Conservation (phyloP, 2,888 invertebrate species). For the Phragmatobia fuliginosa region DNA sequence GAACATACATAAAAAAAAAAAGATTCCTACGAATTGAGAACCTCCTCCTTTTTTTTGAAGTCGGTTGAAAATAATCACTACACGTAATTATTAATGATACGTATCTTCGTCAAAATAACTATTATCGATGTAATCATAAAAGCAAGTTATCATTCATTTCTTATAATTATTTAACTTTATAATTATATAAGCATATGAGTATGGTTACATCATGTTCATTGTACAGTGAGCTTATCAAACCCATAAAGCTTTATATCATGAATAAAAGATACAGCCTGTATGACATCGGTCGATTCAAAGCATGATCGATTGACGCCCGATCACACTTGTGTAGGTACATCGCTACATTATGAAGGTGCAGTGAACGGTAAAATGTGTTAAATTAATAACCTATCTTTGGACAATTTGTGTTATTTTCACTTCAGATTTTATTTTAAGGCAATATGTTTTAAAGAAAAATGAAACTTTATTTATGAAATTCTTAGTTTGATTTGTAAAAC, state of each 20-base stretch:
- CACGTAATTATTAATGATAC: neutral
- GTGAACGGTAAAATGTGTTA: slow-evolving; percentile 13
- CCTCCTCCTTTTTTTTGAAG: too few relatives aligned
- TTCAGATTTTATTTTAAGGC: too few relatives aligned
- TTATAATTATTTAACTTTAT: neutral
- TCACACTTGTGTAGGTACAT: slow-evolving; percentile 40
- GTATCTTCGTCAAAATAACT: neutral
- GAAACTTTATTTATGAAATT: too few relatives aligned
- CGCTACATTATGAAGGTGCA: slow-evolving; percentile 13
- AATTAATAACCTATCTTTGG: too few relatives aligned
- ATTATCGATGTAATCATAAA: too few relatives aligned
- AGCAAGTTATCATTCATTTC: neutral
- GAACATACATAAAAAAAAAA: too few relatives aligned
- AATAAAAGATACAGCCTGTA: slow-evolving; percentile 51
- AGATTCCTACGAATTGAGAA: too few relatives aligned
- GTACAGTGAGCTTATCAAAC: slow-evolving; percentile 35
- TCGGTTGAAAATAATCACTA: neutral
- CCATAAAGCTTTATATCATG: slow-evolving; percentile 42
- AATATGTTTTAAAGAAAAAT: too few relatives aligned
- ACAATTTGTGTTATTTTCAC: too few relatives aligned
- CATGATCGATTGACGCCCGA: slow-evolving; percentile 60
- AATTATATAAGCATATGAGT: neutral
- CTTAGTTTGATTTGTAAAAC: too few relatives aligned
- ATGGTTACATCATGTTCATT: slow-evolving; percentile 10
- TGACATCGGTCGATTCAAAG: slow-evolving; percentile 58